Evolutionary conservation across 2,888 invertebrate species (phyloP).

Genomic region (Leptinotarsa tumamoca): DNA sequence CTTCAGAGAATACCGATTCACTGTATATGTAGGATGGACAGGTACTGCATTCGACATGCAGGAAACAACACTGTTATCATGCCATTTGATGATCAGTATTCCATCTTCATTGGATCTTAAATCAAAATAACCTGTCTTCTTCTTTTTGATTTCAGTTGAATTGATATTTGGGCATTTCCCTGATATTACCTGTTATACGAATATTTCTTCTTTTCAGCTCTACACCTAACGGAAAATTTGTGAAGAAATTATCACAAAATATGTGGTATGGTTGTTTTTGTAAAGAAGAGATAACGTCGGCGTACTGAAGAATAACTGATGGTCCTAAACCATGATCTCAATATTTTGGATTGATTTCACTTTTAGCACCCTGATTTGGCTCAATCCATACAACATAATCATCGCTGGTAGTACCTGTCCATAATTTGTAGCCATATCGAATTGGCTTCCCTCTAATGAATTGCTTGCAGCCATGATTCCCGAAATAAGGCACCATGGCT

Average conservation of each 20-base stretch:
- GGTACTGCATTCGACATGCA: neutral
- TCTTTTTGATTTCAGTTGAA: conserved; percentile 4
- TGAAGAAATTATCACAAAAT: conserved; percentile 49
- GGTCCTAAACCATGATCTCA: conserved; percentile 43
- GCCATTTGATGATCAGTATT: neutral
- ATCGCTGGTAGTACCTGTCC: conserved; percentile 1
- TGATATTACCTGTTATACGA: conserved; percentile 40
- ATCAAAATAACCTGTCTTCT: conserved; percentile 14
- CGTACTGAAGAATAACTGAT: conserved; percentile 37
- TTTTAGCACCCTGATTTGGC: conserved; percentile 45
- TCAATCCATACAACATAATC: conserved; percentile 42
- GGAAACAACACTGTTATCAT: neutral
- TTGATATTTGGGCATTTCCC: conserved; percentile 23
- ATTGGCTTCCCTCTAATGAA: conserved; percentile 5
- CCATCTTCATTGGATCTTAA: neutral
- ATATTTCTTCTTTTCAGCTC: conserved; percentile 34
- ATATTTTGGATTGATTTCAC: conserved; percentile 43
- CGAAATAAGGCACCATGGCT: conserved; percentile 60
- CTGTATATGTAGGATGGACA: neutral
- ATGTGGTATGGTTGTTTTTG: conserved; percentile 34
- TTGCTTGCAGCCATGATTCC: conserved; percentile 52
- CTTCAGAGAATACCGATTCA: neutral
- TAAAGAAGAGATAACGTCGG: conserved; percentile 27
- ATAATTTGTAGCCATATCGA: conserved; percentile 3
- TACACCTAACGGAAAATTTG: conserved; percentile 40